These are phyloP conservation scores for Carduelis carduelis DNA, from an alignment of 2,797 vertebrate genomes.

Conservation along the genomic window DNA sequence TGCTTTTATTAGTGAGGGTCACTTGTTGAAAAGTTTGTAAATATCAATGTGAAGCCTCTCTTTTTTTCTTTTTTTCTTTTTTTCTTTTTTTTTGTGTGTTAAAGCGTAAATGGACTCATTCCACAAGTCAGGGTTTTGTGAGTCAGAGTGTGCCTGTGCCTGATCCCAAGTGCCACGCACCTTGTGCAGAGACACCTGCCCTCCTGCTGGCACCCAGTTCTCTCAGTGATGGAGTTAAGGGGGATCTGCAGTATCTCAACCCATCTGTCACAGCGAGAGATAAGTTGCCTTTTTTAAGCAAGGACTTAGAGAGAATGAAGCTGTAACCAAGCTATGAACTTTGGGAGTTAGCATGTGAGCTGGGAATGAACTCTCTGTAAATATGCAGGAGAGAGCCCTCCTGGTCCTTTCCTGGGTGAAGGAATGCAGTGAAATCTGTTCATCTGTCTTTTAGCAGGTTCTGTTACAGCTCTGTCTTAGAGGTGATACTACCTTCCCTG, in stretches of 20 bases:
- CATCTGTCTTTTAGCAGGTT: neutral
- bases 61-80: too few species aligned
- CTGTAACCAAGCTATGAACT: neutral
- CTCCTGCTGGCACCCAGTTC: neutral
- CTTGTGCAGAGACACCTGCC: neutral
- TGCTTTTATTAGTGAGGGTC: neutral
- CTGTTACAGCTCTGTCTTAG: neutral
- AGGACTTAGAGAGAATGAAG: neutral
- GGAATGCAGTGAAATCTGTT: neutral
- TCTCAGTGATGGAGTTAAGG: neutral
- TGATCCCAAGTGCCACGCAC: neutral
- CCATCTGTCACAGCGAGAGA: neutral
- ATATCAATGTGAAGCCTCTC: fast-evolving
- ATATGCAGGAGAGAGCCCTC: neutral
- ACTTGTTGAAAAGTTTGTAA: neutral
- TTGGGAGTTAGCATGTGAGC: neutral
- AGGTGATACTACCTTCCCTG: neutral
- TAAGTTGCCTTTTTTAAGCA: neutral
- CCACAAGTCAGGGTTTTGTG: neutral
- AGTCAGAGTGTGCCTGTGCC: neutral
- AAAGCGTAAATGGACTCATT: neutral
- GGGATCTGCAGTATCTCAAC: neutral
- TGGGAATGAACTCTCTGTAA: neutral
- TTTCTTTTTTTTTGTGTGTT: neutral
- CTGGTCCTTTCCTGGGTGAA: neutral